Percentiles rank a stretch among this genome's conserved stretches.
Conservation (phyloP, 2,797 vertebrate genomes). For the Acanthurus lineatus region DNA sequence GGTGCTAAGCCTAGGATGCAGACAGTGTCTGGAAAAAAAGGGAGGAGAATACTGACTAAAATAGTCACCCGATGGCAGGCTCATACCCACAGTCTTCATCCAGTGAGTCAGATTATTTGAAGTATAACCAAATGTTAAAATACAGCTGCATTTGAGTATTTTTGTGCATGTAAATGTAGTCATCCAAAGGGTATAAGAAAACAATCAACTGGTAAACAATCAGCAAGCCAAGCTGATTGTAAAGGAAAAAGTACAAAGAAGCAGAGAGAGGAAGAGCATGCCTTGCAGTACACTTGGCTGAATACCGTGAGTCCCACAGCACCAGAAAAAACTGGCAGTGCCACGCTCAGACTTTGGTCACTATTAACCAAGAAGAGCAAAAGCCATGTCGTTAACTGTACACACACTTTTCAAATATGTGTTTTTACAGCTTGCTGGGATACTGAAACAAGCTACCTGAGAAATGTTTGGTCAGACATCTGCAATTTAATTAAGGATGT, state of each 20-base stretch:
- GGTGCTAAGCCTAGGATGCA: no score
- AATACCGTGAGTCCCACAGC: conserved; percentile 66
- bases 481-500: conserved; percentile 8
- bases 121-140: neutral
- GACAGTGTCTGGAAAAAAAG: no score
- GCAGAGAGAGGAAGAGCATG: conserved; percentile 77
- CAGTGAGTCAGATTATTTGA: no score
- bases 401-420: conserved; percentile 41
- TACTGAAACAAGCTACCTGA: conserved; percentile 45
- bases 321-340: conserved; percentile 66
- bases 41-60: no score
- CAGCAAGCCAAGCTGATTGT: conserved; percentile 74
- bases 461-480: conserved; percentile 50
- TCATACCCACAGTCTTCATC: no score
- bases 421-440: conserved; percentile 27
- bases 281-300: conserved; percentile 73
- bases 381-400: conserved; percentile 61
- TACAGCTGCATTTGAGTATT: conserved; percentile 28
- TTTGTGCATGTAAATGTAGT: conserved; percentile 76
- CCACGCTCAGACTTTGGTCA: conserved; percentile 53
- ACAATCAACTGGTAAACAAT: conserved; percentile 71
- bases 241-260: conserved; percentile 57
- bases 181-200: conserved; percentile 57
- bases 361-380: conserved; percentile 54
- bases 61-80: no score